phyloP scores from a whole-genome alignment of 2,797 vertebrate genomes.

The Phoeniculus purpureus region DNA sequence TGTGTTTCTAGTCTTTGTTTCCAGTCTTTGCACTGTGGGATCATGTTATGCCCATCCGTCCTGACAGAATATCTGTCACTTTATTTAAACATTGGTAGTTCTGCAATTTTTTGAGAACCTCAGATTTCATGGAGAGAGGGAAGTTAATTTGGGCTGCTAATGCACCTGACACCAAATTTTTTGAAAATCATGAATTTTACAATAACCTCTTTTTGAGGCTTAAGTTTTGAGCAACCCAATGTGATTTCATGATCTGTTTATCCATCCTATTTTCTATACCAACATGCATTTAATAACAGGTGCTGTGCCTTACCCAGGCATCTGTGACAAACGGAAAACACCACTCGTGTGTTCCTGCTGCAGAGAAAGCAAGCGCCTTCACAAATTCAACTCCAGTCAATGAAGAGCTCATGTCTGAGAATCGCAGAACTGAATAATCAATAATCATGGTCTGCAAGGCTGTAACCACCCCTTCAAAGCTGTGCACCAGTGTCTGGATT shows the following conservation, averaged over 20 bases:
- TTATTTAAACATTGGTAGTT: neutral
- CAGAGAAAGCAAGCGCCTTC: constrained; percentile 3
- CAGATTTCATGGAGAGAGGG: neutral
- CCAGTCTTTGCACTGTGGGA: neutral
- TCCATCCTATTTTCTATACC: neutral
- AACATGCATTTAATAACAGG: neutral
- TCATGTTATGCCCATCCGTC: neutral
- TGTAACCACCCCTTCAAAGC: constrained; percentile 37
- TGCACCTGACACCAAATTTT: neutral
- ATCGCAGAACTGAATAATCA: neutral
- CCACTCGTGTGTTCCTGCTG: neutral
- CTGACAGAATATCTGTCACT: neutral
- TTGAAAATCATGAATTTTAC: neutral
- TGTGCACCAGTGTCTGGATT: neutral
- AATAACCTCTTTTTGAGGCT: neutral
- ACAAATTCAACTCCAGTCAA: neutral
- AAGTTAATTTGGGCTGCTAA: neutral
- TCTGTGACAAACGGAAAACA: neutral
- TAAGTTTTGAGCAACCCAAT: neutral
- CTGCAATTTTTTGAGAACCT: neutral
- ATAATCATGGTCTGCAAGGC: constrained; percentile 1
- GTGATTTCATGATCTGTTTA: constrained; percentile 2
- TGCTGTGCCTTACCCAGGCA: neutral
- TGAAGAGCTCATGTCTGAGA: neutral
- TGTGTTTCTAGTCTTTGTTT: neutral